Percentiles rank a stretch among this genome's conserved stretches.
Evolutionary conservation across 2,113 vertebrate genomes (phyloP).

Genomic region (Elaphurus davidianus): DNA sequence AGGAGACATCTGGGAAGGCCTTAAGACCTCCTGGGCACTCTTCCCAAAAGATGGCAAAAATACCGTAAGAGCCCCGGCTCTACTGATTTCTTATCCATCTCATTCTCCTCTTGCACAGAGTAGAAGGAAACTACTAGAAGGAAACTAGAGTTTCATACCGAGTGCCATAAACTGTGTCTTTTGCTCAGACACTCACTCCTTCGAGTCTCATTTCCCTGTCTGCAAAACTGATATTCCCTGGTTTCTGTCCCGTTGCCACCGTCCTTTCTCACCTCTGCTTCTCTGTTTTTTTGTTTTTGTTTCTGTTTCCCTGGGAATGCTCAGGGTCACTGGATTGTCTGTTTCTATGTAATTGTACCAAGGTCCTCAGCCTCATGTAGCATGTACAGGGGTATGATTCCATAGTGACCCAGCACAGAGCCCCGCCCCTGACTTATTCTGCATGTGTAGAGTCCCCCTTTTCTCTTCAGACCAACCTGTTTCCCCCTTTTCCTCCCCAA

Average conservation of each 20-base stretch:
- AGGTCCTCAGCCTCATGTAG: conserved; percentile 53
- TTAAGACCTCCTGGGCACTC: not conserved
- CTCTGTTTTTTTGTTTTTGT: not conserved
- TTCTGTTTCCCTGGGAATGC: not conserved
- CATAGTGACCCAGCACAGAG: not conserved
- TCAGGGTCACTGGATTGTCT: not conserved
- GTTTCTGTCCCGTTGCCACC: not conserved
- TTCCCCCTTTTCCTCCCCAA: not conserved
- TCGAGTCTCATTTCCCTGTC: not conserved
- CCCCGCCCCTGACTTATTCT: not conserved
- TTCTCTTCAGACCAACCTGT: not conserved
- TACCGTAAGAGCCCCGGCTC: not conserved
- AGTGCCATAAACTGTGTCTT: not conserved
- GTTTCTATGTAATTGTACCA: conserved; percentile 37
- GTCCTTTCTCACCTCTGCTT: not conserved
- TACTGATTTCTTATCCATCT: not conserved
- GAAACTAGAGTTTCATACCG: not conserved
- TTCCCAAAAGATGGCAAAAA: not conserved
- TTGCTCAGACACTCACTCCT: not conserved
- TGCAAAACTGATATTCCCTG: not conserved
- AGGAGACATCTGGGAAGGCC: not conserved
- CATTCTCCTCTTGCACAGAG: not conserved
- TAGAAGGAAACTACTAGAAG: not conserved
- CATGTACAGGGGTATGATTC: conserved; percentile 31
- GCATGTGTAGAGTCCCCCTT: conserved; percentile 37